Conservation (phyloP, 2,888 invertebrate species). For the Ametastegia equiseti region DNA sequence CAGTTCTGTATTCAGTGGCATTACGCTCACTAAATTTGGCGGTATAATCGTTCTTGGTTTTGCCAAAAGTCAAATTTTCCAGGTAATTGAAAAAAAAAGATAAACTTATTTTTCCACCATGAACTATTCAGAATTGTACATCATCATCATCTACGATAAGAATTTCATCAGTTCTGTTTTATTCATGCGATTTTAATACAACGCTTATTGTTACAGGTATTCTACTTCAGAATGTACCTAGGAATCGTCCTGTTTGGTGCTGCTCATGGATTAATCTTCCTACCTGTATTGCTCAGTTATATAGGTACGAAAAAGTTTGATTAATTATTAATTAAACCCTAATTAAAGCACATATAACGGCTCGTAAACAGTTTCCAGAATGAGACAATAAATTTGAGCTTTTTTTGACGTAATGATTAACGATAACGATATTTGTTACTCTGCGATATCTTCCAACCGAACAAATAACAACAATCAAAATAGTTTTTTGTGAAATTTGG, state of each 20-base stretch:
- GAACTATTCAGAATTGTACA: too few relatives aligned
- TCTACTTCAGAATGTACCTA: slow-evolving; percentile 98
- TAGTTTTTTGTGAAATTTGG: background rate
- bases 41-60: slow-evolving; percentile 98
- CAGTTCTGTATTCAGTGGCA: slow-evolving; percentile 94
- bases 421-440: background rate
- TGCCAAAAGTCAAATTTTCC: slow-evolving; percentile 98
- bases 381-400: background rate
- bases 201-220: slow-evolving; percentile 79
- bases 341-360: background rate
- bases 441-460: background rate
- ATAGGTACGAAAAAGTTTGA: slow-evolving; percentile 84
- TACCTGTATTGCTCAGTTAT: slow-evolving; percentile 98
- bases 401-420: background rate
- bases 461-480: background rate
- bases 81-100: slow-evolving; percentile 73
- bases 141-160: too few relatives aligned
- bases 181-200: slow-evolving; percentile 1
- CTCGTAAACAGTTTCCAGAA: background rate
- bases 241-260: slow-evolving; percentile 98
- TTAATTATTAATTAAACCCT: background rate
- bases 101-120: background rate
- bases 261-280: slow-evolving; percentile 96
- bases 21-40: slow-evolving; percentile 98
- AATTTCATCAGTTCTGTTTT: background rate